Evolutionary conservation across 2,113 vertebrate genomes (phyloP).

Genomic region (Pseudolaguvia tuberculata): DNA sequence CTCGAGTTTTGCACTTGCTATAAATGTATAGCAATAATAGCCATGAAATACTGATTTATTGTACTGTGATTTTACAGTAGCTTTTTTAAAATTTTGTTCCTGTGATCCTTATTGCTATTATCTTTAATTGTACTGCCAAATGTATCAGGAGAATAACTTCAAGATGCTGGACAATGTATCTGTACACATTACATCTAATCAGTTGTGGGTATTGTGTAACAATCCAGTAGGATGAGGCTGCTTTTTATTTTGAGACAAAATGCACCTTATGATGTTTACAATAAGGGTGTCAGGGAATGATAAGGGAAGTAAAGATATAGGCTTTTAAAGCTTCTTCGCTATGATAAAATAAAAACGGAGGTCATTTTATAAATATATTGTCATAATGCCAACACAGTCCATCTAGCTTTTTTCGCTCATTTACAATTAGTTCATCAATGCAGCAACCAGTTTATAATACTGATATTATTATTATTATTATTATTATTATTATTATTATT

Average conservation of each 20-base stretch:
- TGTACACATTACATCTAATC: not conserved
- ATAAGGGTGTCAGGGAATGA: constrained; percentile 38
- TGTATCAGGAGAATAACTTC: constrained; percentile 14
- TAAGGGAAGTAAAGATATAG: constrained; percentile 1
- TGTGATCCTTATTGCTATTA: constrained; percentile 20
- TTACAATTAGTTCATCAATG: not conserved
- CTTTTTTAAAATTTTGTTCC: constrained; percentile 9
- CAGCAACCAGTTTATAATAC: not conserved
- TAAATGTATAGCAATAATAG: constrained; percentile 17
- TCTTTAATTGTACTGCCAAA: constrained; percentile 7
- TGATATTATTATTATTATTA: not conserved
- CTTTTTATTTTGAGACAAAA: constrained; percentile 2
- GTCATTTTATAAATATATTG: not conserved
- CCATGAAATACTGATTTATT: not conserved
- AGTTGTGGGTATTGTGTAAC: not conserved
- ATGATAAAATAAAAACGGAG: not conserved
- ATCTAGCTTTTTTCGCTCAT: not conserved
- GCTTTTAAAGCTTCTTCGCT: constrained; percentile 6
- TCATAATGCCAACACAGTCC: not conserved
- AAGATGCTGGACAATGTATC: constrained; percentile 36
- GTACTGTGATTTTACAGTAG: not conserved
- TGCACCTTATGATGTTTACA: constrained; percentile 31
- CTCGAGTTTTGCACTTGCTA: constrained; percentile 19
- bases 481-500: not conserved
- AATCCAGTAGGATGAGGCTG: not conserved